phyloP scores from a whole-genome alignment of 2,888 invertebrate species.

The Marronus borbonicus region DNA sequence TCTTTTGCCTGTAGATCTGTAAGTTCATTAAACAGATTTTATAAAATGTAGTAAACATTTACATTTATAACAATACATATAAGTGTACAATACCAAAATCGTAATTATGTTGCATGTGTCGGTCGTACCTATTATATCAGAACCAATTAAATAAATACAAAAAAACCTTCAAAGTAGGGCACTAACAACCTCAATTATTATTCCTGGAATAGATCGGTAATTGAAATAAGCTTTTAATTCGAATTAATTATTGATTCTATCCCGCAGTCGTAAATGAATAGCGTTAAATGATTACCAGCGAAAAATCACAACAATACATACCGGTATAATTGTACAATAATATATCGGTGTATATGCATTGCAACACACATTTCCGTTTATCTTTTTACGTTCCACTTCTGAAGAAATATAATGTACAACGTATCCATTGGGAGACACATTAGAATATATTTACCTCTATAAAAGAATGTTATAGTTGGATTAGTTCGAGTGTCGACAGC shows the following conservation, averaged over 20 bases:
- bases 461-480: slow-evolving; percentile 26
- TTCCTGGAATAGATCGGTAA: not conserved
- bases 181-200: not conserved
- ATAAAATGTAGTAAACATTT: too few species aligned
- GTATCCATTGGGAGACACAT: slow-evolving; percentile 1
- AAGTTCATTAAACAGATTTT: too few species aligned
- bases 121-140: not conserved
- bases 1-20: too few species aligned
- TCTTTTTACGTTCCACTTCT: slow-evolving; percentile 31
- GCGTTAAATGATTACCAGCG: not conserved
- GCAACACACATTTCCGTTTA: slow-evolving; percentile 30
- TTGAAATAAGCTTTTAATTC: slow-evolving; percentile 17
- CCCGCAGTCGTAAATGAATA: not conserved
- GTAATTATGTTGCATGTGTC: too few species aligned
- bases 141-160: not conserved
- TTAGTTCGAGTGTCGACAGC: slow-evolving; percentile 24
- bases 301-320: slow-evolving; percentile 14
- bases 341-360: slow-evolving; percentile 9
- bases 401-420: slow-evolving; percentile 22
- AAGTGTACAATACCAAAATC: too few species aligned
- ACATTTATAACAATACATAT: too few species aligned
- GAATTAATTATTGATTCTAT: not conserved
- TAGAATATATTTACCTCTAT: slow-evolving; percentile 24
- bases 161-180: not conserved
- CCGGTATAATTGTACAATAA: slow-evolving; percentile 16